Conservation (phyloP, 2,888 invertebrate genomes). For the Cenopis cana region DNA sequence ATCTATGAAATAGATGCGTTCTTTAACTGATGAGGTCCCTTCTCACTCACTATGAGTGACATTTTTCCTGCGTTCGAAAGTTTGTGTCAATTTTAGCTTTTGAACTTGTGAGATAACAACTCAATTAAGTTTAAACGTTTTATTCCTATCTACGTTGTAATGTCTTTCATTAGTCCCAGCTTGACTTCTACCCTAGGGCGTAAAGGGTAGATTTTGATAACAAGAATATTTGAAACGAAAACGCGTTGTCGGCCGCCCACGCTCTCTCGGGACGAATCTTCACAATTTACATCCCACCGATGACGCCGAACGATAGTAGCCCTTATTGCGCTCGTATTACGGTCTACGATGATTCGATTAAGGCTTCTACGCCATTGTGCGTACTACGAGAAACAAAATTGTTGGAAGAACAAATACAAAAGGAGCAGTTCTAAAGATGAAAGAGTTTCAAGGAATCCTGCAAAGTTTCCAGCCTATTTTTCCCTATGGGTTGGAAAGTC, state of each 20-base stretch:
- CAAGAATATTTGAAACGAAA: neutral
- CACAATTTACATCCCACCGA: neutral
- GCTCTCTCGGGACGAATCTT: slow-evolving; percentile 1
- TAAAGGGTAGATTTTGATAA: neutral
- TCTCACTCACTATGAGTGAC: too few relatives aligned
- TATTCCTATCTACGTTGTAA: neutral
- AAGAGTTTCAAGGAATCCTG: neutral
- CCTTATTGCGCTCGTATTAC: neutral
- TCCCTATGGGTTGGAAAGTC: too few relatives aligned
- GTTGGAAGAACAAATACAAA: neutral
- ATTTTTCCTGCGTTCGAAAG: too few relatives aligned
- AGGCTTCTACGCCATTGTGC: neutral
- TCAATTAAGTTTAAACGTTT: neutral
- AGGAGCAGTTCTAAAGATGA: neutral
- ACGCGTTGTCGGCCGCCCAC: neutral
- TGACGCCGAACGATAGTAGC: neutral
- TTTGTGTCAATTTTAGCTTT: too few relatives aligned
- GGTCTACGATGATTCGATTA: neutral
- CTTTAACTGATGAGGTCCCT: too few relatives aligned
- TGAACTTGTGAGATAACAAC: too few relatives aligned
- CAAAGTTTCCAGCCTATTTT: too few relatives aligned
- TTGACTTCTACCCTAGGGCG: slow-evolving; percentile 3
- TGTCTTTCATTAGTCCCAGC: slow-evolving; percentile 2
- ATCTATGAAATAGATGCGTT: too few relatives aligned
- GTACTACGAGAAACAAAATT: neutral